These are phyloP conservation scores for Stegastes partitus DNA, from an alignment of 2,113 vertebrate genomes.

Conservation along the genomic window DNA sequence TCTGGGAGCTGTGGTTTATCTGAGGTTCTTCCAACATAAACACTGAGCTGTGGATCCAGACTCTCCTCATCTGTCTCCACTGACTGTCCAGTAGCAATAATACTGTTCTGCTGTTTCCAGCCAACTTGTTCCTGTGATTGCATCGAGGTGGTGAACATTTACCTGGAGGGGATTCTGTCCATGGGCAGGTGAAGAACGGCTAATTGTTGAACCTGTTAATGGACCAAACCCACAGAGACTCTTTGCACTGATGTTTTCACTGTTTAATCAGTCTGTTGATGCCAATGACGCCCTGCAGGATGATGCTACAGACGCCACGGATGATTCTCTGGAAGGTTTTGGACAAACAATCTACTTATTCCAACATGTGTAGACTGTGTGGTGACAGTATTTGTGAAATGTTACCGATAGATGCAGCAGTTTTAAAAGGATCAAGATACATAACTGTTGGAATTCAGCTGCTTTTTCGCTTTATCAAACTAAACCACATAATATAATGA, in stretches of 20 bases:
- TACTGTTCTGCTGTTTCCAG: constrained; percentile 29
- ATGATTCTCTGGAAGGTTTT: not conserved
- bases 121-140: constrained; percentile 29
- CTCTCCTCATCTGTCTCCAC: constrained; percentile 19
- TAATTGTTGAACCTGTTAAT: constrained; percentile 14
- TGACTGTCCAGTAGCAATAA: constrained; percentile 55
- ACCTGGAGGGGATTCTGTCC: constrained; percentile 1
- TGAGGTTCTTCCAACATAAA: constrained; percentile 90
- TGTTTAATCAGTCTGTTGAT: constrained; percentile 24
- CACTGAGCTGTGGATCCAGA: constrained; percentile 4
- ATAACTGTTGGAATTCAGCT: not conserved
- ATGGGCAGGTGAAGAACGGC: not conserved
- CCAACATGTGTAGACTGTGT: not conserved
- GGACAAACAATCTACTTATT: not conserved
- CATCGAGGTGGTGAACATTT: too few species aligned
- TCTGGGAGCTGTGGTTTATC: constrained; percentile 92
- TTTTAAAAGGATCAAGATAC: not conserved
- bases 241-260: constrained; percentile 29
- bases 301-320: constrained; percentile 10
- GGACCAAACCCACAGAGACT: constrained; percentile 36
- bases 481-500: constrained; percentile 8
- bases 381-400: not conserved
- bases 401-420: not conserved
- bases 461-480: not conserved
- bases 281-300: constrained; percentile 13